Percentiles rank a stretch among this genome's conserved stretches.
phyloP scores from a whole-genome alignment of 2,888 invertebrate genomes.

The Macropis europaea region DNA sequence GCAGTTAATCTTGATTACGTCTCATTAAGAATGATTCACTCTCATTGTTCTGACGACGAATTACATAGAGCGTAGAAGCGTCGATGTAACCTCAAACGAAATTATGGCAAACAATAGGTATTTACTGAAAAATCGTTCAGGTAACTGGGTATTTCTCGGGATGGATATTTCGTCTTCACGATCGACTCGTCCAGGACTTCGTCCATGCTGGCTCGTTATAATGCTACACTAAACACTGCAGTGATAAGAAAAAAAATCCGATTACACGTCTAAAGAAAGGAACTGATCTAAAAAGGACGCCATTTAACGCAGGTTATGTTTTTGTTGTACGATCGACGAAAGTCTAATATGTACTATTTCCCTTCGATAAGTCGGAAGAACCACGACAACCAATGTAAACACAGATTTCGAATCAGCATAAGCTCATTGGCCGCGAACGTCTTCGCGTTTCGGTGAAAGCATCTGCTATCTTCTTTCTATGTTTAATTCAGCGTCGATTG shows the following conservation, averaged over 20 bases:
- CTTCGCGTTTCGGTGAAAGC: background rate
- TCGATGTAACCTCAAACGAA: constrained; percentile 11
- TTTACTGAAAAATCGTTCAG: constrained; percentile 72
- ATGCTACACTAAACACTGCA: constrained; percentile 7
- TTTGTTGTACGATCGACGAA: constrained; percentile 37
- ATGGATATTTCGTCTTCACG: constrained; percentile 63
- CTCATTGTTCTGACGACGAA: background rate
- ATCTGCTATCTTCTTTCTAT: no score
- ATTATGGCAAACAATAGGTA: constrained; percentile 39
- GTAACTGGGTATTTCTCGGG: constrained; percentile 63
- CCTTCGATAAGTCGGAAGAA: constrained; percentile 15
- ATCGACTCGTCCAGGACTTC: constrained; percentile 69
- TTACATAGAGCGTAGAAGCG: background rate
- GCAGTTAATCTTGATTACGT: background rate
- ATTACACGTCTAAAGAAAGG: constrained; percentile 19
- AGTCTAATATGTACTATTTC: constrained; percentile 12
- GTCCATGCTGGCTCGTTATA: constrained; percentile 60
- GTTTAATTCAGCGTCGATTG: no score
- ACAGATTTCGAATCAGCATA: constrained; percentile 21
- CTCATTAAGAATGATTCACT: background rate
- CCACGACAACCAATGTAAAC: constrained; percentile 17
- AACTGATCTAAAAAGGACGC: constrained; percentile 48
- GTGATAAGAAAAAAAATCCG: constrained; percentile 3
- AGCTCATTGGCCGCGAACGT: constrained; percentile 15
- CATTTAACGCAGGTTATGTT: constrained; percentile 58